Percentiles rank a stretch among this genome's conserved stretches.
These are phyloP conservation scores for Drosophila hydei DNA, from an alignment of 1,140 invertebrate genomes.

Conservation along the genomic window DNA sequence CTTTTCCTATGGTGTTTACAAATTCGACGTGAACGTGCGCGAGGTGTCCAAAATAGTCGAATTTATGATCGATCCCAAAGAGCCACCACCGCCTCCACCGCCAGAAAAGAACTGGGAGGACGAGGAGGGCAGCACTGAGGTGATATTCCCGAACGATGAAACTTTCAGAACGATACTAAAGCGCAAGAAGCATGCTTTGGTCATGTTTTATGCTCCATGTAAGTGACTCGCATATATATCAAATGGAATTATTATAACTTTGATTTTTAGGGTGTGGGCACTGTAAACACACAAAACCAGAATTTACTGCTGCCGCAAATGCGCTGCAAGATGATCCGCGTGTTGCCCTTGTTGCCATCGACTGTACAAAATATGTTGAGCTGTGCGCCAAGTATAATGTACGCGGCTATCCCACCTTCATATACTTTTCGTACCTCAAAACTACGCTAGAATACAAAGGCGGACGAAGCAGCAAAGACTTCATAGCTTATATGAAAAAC, in stretches of 20 bases:
- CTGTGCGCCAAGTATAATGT: constrained; percentile 90
- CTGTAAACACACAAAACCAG: constrained; percentile 94
- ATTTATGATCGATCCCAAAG: constrained; percentile 93
- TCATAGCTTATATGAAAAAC: constrained; percentile 88
- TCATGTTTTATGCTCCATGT: constrained; percentile 97
- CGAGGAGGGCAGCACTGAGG: constrained; percentile 88
- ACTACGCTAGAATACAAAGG: constrained; percentile 88
- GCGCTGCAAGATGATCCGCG: constrained; percentile 89
- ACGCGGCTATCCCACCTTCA: constrained; percentile 93
- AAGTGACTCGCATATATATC: constrained; percentile 79
- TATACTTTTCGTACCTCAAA: constrained; percentile 94
- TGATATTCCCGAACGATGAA: constrained; percentile 90
- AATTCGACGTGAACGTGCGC: constrained; percentile 91
- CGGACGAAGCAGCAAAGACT: constrained; percentile 89
- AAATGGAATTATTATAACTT: neutral
- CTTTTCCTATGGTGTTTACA: constrained; percentile 90
- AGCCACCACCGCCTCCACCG: constrained; percentile 91
- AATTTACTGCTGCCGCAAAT: constrained; percentile 91
- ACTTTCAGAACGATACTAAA: constrained; percentile 87
- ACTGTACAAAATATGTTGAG: constrained; percentile 89
- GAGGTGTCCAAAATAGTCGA: constrained; percentile 91
- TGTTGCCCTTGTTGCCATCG: constrained; percentile 92
- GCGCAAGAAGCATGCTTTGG: constrained; percentile 89
- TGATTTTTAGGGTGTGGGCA: constrained; percentile 92
- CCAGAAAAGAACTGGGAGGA: constrained; percentile 93